Conservation (phyloP, 1,140 invertebrate species). For the Penaeus indicus region DNA sequence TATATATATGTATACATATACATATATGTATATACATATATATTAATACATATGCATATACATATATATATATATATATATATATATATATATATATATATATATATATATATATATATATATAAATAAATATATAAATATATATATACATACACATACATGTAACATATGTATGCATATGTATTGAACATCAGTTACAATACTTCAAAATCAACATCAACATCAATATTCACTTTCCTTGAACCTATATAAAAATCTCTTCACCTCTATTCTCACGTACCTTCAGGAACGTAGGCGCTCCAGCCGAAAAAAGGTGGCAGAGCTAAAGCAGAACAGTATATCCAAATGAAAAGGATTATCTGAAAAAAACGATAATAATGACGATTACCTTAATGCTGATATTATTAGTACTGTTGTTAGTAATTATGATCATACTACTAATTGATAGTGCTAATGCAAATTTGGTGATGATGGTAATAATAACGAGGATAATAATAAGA, state of each 20-base stretch:
- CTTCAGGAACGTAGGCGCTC: slow-evolving; percentile 73
- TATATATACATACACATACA: background rate
- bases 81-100: too few species aligned
- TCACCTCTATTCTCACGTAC: background rate
- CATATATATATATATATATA: background rate
- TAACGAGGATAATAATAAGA: too few species aligned
- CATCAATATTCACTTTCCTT: too few species aligned
- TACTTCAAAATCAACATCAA: too few species aligned
- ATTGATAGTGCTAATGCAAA: background rate
- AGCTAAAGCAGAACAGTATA: slow-evolving; percentile 72
- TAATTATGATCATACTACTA: too few species aligned
- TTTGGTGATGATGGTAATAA: background rate
- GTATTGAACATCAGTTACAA: too few species aligned
- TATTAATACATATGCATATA: background rate
- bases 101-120: too few species aligned
- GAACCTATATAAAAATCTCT: too few species aligned
- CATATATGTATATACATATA: background rate
- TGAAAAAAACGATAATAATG: slow-evolving; percentile 62
- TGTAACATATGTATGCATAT: too few species aligned
- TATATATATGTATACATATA: background rate
- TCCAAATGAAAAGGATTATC: slow-evolving; percentile 73
- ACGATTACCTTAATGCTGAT: background rate
- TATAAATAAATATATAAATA: too few species aligned
- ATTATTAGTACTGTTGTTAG: too few species aligned
- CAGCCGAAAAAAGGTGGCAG: slow-evolving; percentile 75